phyloP scores from a whole-genome alignment of 2,113 vertebrate genomes.

The Pelecanoides urinatrix region DNA sequence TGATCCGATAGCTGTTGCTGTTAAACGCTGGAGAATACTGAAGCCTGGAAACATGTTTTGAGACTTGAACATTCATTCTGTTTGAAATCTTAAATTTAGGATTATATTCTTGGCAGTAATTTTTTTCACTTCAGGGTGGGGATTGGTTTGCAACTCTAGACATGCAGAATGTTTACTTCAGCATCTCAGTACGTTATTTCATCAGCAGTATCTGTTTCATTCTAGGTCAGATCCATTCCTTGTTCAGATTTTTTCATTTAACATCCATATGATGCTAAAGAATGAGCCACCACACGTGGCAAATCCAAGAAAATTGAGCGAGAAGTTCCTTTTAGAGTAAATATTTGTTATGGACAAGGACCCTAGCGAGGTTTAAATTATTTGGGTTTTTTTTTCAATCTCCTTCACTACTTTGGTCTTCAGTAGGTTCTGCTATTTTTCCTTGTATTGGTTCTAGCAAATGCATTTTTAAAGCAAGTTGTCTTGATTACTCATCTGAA shows the following conservation, averaged over 20 bases:
- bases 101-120: background rate
- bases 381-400: background rate
- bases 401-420: background rate
- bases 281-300: background rate
- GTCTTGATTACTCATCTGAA: background rate
- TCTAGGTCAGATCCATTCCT: background rate
- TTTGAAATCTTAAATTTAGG: background rate
- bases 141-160: conserved; percentile 5
- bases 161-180: background rate
- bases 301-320: background rate
- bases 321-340: background rate
- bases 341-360: background rate
- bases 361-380: background rate
- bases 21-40: background rate
- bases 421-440: background rate
- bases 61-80: background rate
- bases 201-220: background rate
- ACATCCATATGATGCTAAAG: background rate
- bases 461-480: background rate
- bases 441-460: background rate
- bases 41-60: background rate
- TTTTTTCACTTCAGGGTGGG: background rate
- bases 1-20: background rate
- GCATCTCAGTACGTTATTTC: background rate
- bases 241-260: background rate